Evolutionary conservation across 37 sponge, comb jelly and placozoan species (phyloP).

Genomic region (Ephydatia muelleri): DNA sequence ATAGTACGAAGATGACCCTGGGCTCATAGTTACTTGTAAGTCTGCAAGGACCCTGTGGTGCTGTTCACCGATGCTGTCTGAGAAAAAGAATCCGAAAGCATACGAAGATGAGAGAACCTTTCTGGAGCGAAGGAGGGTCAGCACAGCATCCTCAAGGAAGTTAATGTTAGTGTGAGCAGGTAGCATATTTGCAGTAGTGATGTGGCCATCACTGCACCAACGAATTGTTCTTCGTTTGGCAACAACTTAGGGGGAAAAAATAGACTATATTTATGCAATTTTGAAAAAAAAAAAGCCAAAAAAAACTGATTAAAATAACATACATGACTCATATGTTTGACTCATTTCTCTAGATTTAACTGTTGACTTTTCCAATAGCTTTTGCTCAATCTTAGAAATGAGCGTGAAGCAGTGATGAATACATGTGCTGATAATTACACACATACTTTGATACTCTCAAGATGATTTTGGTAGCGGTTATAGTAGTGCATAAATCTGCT

Average conservation of each 20-base stretch:
- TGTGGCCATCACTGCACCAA: not conserved
- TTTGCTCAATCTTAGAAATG: constrained; percentile 40
- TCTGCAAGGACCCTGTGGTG: too few relatives aligned
- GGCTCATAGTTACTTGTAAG: too few relatives aligned
- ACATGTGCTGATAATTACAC: not conserved
- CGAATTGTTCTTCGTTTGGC: not conserved
- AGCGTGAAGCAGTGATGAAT: not conserved
- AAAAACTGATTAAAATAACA: not conserved
- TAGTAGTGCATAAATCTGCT: constrained; percentile 43
- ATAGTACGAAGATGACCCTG: too few relatives aligned
- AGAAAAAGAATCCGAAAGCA: constrained; percentile 62
- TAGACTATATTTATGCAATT: not conserved
- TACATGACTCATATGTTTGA: not conserved
- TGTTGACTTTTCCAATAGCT: constrained; percentile 46
- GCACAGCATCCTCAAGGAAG: constrained; percentile 60
- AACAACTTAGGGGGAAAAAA: not conserved
- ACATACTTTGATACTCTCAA: constrained; percentile 46
- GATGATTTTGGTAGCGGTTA: constrained; percentile 58
- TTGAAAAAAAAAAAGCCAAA: not conserved
- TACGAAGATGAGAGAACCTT: constrained; percentile 67
- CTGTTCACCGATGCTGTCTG: not conserved
- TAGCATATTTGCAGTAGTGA: too few relatives aligned
- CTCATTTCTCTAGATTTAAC: constrained; percentile 54
- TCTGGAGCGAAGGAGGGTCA: constrained; percentile 47
- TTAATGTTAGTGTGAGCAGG: constrained; percentile 4